These are phyloP conservation scores for Stramonita haemastoma DNA, from an alignment of 2,888 invertebrate genomes.

Conservation along the genomic window DNA sequence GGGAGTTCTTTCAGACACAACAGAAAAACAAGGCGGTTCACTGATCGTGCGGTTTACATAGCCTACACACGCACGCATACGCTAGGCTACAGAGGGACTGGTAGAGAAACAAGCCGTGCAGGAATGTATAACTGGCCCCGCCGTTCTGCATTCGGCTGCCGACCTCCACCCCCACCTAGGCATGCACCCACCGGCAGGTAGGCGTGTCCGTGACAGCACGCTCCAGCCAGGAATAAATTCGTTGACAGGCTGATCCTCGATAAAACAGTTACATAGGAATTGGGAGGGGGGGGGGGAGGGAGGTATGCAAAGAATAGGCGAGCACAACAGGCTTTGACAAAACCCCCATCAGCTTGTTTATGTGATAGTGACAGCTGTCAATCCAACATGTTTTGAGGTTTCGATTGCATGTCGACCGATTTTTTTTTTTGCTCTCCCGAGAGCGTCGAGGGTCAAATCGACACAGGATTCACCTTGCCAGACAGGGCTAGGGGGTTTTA, in stretches of 20 bases:
- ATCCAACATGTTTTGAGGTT: conserved; percentile 21
- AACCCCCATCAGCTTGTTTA: neutral
- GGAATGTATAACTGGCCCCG: conserved; percentile 21
- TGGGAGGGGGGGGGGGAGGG: neutral
- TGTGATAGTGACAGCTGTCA: conserved; percentile 36
- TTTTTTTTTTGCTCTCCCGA: neutral
- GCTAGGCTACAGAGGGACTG: neutral
- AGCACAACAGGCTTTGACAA: conserved; percentile 14
- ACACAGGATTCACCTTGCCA: neutral
- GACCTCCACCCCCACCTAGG: conserved; percentile 3
- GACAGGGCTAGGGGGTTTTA: neutral
- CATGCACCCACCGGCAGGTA: neutral
- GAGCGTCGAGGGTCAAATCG: conserved; percentile 7
- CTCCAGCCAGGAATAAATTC: conserved; percentile 8
- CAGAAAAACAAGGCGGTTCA: neutral
- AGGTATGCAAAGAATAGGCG: neutral
- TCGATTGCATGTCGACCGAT: neutral
- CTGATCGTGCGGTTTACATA: neutral
- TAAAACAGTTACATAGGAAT: neutral
- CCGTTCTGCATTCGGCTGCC: conserved; percentile 7
- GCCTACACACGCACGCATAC: conserved; percentile 21
- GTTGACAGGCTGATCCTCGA: neutral
- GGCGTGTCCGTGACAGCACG: conserved; percentile 27
- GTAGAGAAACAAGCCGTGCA: neutral
- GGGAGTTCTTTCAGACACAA: neutral